Percentiles rank a stretch among this genome's conserved stretches.
Evolutionary conservation across 2,113 vertebrate genomes (phyloP).

Genomic region (Elachura formosa): DNA sequence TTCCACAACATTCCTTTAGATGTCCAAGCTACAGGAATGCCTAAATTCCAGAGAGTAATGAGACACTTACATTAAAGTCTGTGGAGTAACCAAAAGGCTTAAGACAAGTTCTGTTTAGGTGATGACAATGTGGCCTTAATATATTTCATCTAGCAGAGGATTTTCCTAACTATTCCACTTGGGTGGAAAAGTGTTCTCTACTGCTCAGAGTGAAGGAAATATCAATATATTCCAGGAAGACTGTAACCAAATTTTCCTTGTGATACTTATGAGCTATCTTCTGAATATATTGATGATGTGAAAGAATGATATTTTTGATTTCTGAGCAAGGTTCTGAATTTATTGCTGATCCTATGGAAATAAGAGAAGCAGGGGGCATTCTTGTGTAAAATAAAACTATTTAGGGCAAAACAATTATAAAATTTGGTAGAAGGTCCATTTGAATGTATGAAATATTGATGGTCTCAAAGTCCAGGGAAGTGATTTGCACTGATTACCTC

Average conservation of each 20-base stretch:
- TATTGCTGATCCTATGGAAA: neutral
- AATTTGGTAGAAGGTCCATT: neutral
- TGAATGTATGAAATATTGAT: conserved; percentile 4
- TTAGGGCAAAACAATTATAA: neutral
- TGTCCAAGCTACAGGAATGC: neutral
- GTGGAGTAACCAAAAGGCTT: neutral
- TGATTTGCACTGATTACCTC: neutral
- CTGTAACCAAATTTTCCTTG: neutral
- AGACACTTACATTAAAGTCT: neutral
- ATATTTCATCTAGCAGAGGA: neutral
- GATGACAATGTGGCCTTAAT: neutral
- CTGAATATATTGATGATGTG: neutral
- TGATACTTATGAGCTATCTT: neutral
- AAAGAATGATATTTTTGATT: neutral
- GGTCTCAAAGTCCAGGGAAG: neutral
- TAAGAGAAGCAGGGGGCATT: neutral
- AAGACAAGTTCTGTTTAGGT: neutral
- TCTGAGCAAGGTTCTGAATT: neutral
- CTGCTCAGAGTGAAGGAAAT: neutral
- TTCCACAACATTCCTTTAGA: neutral
- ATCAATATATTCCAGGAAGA: neutral
- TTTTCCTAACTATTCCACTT: neutral
- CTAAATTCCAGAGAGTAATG: neutral
- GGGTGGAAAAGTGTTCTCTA: neutral
- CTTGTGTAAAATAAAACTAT: neutral